These are phyloP conservation scores for Agonopterix heracliana DNA, from an alignment of 2,888 invertebrate genomes.

Conservation along the genomic window DNA sequence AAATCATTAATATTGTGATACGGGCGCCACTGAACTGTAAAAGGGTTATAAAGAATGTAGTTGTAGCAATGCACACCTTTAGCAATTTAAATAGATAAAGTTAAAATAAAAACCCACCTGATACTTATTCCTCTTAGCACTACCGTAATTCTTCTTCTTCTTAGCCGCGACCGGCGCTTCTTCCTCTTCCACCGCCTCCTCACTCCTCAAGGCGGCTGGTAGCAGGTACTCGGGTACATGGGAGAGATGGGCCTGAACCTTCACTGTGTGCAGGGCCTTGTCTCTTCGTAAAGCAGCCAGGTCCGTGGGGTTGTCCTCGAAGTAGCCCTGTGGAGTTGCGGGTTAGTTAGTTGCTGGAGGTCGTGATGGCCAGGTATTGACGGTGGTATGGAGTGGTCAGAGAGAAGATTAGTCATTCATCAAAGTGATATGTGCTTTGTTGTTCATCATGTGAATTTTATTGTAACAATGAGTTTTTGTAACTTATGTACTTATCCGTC, in stretches of 20 bases:
- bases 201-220: conserved; percentile 83
- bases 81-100: no score
- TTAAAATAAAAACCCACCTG: conserved; percentile 35
- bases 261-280: conserved; percentile 89
- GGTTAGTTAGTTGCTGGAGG: no score
- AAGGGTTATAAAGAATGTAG: no score
- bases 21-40: no score
- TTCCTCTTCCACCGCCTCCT: conserved; percentile 67
- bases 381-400: conserved; percentile 31
- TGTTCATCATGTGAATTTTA: conserved; percentile 37
- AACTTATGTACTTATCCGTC: no score
- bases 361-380: neutral
- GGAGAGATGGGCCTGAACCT: conserved; percentile 87
- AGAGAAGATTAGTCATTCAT: conserved; percentile 74
- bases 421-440: conserved; percentile 25
- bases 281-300: conserved; percentile 89
- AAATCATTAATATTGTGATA: no score
- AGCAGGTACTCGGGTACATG: conserved; percentile 96
- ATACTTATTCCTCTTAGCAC: conserved; percentile 60
- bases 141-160: conserved; percentile 55
- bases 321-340: conserved; percentile 80
- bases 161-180: conserved; percentile 34
- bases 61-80: no score
- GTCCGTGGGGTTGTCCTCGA: conserved; percentile 94
- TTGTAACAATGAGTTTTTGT: no score